Evolutionary conservation across 1,140 invertebrate genomes (phyloP).

Genomic region (Lordiphosa clarofinis): DNA sequence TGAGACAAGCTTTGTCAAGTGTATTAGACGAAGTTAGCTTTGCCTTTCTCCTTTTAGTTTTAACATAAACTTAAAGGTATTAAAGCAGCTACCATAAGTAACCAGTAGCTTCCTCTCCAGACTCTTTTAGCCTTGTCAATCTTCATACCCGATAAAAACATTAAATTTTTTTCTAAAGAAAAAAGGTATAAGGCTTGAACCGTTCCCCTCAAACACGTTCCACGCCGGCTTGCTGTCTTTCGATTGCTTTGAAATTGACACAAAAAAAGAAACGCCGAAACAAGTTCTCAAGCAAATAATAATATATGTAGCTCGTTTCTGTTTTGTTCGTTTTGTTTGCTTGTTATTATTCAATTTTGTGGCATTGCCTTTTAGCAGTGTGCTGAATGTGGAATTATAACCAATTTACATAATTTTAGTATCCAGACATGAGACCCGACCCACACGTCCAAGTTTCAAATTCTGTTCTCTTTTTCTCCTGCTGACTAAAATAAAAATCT

Average conservation of each 20-base stretch:
- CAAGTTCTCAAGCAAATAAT: slow-evolving; percentile 68
- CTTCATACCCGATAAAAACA: too few species aligned
- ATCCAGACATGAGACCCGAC: background rate
- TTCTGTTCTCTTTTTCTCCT: too few species aligned
- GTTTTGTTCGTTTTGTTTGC: slow-evolving; percentile 26
- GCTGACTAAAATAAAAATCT: too few species aligned
- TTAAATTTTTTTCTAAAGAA: too few species aligned
- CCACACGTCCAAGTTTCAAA: too few species aligned
- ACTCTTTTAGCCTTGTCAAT: too few species aligned
- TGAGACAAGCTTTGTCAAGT: too few species aligned
- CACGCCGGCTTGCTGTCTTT: slow-evolving; percentile 22
- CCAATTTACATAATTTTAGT: slow-evolving; percentile 62
- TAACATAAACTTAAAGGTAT: too few species aligned
- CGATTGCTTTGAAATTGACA: slow-evolving; percentile 20
- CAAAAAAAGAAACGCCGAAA: slow-evolving; percentile 37
- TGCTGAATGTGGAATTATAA: slow-evolving; percentile 33
- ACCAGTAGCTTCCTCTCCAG: too few species aligned
- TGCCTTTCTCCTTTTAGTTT: too few species aligned
- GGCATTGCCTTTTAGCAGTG: slow-evolving; percentile 40
- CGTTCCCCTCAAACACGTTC: slow-evolving; percentile 33
- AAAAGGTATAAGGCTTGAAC: slow-evolving; percentile 1
- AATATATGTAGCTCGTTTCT: slow-evolving; percentile 40
- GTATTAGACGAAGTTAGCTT: too few species aligned
- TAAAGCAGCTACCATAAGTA: too few species aligned
- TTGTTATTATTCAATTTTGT: slow-evolving; percentile 54